phyloP scores from a whole-genome alignment of 2,888 invertebrate species.

The Phragmatobia fuliginosa region DNA sequence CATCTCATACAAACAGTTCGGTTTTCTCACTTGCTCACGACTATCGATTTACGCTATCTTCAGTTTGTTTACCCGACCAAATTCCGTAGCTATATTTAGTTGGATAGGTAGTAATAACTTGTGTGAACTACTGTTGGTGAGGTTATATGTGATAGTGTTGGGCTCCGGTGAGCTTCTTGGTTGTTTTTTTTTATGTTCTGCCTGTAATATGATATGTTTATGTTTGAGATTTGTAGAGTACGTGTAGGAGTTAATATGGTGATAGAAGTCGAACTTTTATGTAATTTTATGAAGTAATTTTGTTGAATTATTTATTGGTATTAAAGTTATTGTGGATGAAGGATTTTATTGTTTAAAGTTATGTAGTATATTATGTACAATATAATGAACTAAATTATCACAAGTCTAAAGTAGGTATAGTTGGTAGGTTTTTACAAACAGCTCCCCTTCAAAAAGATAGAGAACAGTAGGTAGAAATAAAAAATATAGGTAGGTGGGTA shows the following conservation, averaged over 20 bases:
- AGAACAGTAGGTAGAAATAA: too few relatives aligned
- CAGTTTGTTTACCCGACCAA: slow-evolving; percentile 77
- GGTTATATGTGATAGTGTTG: slow-evolving; percentile 59
- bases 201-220: slow-evolving; percentile 40
- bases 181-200: slow-evolving; percentile 32
- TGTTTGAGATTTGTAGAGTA: slow-evolving; percentile 26
- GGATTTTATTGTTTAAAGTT: not conserved
- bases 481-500: too few relatives aligned
- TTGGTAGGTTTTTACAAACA: too few relatives aligned
- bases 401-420: too few relatives aligned
- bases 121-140: slow-evolving; percentile 66
- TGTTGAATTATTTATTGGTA: not conserved
- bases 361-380: not conserved
- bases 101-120: slow-evolving; percentile 64
- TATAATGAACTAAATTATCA: too few relatives aligned
- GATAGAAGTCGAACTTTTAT: not conserved
- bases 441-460: too few relatives aligned
- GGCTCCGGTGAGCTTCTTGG: slow-evolving; percentile 21
- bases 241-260: slow-evolving; percentile 12
- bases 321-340: not conserved
- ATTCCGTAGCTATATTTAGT: slow-evolving; percentile 70
- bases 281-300: slow-evolving; percentile 6
- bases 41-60: slow-evolving; percentile 72
- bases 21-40: slow-evolving; percentile 59
- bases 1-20: slow-evolving; percentile 52